These are phyloP conservation scores for Odontesthes bonariensis DNA, from an alignment of 2,113 vertebrate genomes.

Conservation along the genomic window DNA sequence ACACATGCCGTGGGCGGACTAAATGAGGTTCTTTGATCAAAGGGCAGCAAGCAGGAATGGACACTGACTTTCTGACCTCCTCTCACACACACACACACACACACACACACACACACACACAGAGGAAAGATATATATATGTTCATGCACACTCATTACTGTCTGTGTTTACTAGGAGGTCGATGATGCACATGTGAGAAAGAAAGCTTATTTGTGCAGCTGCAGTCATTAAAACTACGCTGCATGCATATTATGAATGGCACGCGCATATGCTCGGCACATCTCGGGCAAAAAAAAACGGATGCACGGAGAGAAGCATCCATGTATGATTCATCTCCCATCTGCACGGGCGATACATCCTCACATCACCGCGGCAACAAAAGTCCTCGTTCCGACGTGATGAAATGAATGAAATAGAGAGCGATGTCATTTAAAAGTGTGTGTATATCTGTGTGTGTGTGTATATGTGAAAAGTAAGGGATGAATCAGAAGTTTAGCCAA, in stretches of 20 bases:
- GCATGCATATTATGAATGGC: conserved; percentile 34
- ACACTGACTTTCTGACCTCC: conserved; percentile 60
- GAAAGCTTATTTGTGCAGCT: conserved; percentile 38
- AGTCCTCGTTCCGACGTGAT: conserved; percentile 13
- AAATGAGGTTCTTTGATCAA: conserved; percentile 72
- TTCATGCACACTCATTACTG: conserved; percentile 17
- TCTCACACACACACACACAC: conserved; percentile 34
- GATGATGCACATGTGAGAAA: neutral
- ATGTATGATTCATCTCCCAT: conserved; percentile 22
- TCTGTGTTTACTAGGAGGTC: neutral
- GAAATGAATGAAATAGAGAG: conserved; percentile 12
- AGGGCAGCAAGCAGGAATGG: conserved; percentile 61
- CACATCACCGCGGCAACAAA: conserved; percentile 1
- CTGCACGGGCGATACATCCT: conserved; percentile 4
- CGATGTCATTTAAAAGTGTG: neutral
- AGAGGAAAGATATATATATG: neutral
- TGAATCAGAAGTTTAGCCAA: conserved; percentile 74
- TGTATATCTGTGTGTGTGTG: conserved; percentile 7
- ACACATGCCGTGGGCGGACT: conserved; percentile 68
- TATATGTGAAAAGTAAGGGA: conserved; percentile 56
- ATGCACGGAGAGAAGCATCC: conserved; percentile 9
- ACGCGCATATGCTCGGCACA: conserved; percentile 23
- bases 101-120: conserved; percentile 36
- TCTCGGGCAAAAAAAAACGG: conserved; percentile 10
- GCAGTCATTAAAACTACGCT: conserved; percentile 47